Conservation (phyloP, 2,888 invertebrate genomes). For the Hemistola chrysoprasaria region DNA sequence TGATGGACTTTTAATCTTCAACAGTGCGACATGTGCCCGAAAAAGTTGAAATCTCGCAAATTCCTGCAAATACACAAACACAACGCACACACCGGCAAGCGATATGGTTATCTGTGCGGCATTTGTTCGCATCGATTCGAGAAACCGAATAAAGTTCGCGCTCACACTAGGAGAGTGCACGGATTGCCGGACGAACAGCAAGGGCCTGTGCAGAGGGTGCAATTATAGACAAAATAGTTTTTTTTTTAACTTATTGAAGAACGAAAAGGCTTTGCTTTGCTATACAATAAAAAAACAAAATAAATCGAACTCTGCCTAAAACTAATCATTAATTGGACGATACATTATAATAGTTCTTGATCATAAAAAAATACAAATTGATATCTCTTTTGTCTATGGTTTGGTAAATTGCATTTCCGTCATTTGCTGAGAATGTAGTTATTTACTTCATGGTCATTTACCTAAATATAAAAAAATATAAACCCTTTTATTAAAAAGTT, state of each 20-base stretch:
- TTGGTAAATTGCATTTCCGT: too few relatives aligned
- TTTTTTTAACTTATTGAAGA: too few relatives aligned
- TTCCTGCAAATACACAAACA: constrained; percentile 75
- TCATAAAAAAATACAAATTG: too few relatives aligned
- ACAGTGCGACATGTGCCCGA: constrained; percentile 73
- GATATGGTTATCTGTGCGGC: constrained; percentile 65
- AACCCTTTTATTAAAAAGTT: too few relatives aligned
- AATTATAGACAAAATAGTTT: constrained; percentile 38
- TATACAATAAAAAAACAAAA: background rate
- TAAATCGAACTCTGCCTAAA: too few relatives aligned
- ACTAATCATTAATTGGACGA: too few relatives aligned
- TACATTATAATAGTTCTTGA: too few relatives aligned
- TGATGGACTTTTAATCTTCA: too few relatives aligned
- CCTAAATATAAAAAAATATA: too few relatives aligned
- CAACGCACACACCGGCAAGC: constrained; percentile 69
- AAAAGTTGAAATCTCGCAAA: constrained; percentile 67
- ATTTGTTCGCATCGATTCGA: constrained; percentile 70
- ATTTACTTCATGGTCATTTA: too few relatives aligned
- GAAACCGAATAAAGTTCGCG: constrained; percentile 73
- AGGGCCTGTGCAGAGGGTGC: constrained; percentile 58
- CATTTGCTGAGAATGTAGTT: too few relatives aligned
- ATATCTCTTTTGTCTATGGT: too few relatives aligned
- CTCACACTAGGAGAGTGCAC: constrained; percentile 64
- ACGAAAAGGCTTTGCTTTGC: background rate
- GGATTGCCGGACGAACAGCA: constrained; percentile 59